Base-by-base conservation (phyloP, 2,113 vertebrate species). In the Phalacrocorax carbo region DNA sequence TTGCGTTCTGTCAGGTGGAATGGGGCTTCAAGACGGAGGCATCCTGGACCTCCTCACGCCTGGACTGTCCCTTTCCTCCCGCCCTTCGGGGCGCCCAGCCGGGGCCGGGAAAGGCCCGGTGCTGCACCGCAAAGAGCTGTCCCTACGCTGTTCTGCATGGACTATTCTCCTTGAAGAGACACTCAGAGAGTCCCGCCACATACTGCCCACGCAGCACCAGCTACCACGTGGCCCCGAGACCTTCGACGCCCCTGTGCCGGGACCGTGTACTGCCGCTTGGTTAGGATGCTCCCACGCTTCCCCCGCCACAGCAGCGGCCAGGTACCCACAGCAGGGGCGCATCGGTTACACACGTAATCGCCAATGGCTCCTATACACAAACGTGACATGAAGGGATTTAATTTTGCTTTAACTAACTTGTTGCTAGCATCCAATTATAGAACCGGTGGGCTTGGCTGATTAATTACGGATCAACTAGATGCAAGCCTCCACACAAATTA, bases 381-480 rank as follows among this genome's bases (percentile, higher is more conserved):
- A 79, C 1, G 36, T 60, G 46, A 77, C 68, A 42, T 0, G 9
- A 81, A 40, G 62, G 61, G 34, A 51, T 73, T 86, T 57, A 38
- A 82, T 85, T 84, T 54, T 16, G 0, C 72, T 85, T 81, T 75
- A 68, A 82, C 49, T 60, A 66, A 87, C 77, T 64, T 52, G n/a
- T 85, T 88, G 65, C 64, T 81, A 61, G 65, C 52, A 92, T 58
- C 91, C 92, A 88, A 15, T 83, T 82, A 91, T 61, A 86, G 87
- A 86, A 75, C 55, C 16, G 57, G 70, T 16, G 79, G 85, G 61
- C 44, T 92, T 21, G 78, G 46, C 75, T 94, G 90, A 97, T 97
- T 93, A 91, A 97, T 95, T 93, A 95, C 75, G 83, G 93, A 95
- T 96, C 88, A 75, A 40, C 77, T 68, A 94, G 84, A 95, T 80